Evolutionary conservation across 2,888 invertebrate species (phyloP), one percentile per base, ranked within the genome.

Genomic region (Nomada ferruginata): DNA sequence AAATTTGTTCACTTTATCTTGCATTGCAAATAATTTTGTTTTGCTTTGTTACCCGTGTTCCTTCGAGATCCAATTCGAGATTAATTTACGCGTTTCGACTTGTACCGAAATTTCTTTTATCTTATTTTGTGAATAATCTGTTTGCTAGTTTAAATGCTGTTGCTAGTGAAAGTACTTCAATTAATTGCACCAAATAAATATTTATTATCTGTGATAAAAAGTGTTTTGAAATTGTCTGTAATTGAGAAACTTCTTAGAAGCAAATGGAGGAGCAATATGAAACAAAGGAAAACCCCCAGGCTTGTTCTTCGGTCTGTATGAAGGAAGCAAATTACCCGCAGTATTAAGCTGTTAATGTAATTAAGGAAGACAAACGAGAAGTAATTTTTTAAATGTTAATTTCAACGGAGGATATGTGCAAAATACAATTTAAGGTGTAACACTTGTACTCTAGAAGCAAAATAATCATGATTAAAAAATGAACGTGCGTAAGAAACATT

Each of bases 121-220:
- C 55, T 63, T 20, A 20, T 60, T 15, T 52, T 50, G 60, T 13
- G 11, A 65, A 44, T 53, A 10, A 53, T 13, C 11, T 52, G 20
- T 42, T 61, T 29, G 44, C 73, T 53, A 7, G 26, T 72, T 64
- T 44, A 20, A 53, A 60, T 53, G 26, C 53, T 47, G 26, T 74
- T 79, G 64, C 68, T 80, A 68, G 47, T 44, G 18, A 76, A 71
- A 77, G 76, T 74, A 78, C 85, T 82, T 80, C 69, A 74, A 83
- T 85, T 83, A 70, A 77, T 85, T 83, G 64, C 82, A 87, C 83
- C 81, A 83, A 85, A 89, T 90, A 91, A 86, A 89, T 83, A 85
- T 91, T 90, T 87, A 87, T 91, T 91, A 90, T 91, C 91, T 91
- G 91, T 91, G 91, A 91, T 91, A 91, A 88, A 87, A 90, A 88